phyloP scores from a whole-genome alignment of 1,140 invertebrate species.

The Dendrolimus kikuchii region DNA sequence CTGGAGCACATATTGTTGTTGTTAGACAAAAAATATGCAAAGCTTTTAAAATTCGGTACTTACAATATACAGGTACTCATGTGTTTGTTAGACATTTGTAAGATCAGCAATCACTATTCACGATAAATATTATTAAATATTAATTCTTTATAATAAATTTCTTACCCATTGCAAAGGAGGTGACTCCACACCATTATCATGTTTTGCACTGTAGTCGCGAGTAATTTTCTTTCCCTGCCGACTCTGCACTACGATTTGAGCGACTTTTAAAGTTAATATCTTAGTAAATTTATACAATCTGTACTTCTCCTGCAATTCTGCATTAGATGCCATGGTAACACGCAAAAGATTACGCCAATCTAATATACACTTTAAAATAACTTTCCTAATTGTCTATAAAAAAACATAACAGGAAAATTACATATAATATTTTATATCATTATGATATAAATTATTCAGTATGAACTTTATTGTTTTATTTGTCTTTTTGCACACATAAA shows the following conservation, averaged over 20 bases:
- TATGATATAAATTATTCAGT: too few relatives aligned
- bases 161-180: constrained; percentile 53
- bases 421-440: too few relatives aligned
- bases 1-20: too few relatives aligned
- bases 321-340: constrained; percentile 35
- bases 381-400: too few relatives aligned
- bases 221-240: constrained; percentile 58
- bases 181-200: constrained; percentile 35
- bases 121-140: neutral
- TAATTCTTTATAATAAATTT: constrained; percentile 3
- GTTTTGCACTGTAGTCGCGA: constrained; percentile 35
- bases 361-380: neutral
- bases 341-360: neutral
- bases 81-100: neutral
- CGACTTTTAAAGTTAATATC: constrained; percentile 54
- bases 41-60: too few relatives aligned
- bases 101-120: neutral
- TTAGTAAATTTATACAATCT: constrained; percentile 59
- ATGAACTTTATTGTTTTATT: too few relatives aligned
- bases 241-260: constrained; percentile 61
- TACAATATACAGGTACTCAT: too few relatives aligned
- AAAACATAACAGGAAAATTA: too few relatives aligned
- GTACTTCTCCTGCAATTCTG: constrained; percentile 40
- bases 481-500: too few relatives aligned
- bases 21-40: too few relatives aligned